These are phyloP conservation scores for Nasonia giraulti DNA, from an alignment of 1,140 invertebrate genomes.

Conservation along the genomic window DNA sequence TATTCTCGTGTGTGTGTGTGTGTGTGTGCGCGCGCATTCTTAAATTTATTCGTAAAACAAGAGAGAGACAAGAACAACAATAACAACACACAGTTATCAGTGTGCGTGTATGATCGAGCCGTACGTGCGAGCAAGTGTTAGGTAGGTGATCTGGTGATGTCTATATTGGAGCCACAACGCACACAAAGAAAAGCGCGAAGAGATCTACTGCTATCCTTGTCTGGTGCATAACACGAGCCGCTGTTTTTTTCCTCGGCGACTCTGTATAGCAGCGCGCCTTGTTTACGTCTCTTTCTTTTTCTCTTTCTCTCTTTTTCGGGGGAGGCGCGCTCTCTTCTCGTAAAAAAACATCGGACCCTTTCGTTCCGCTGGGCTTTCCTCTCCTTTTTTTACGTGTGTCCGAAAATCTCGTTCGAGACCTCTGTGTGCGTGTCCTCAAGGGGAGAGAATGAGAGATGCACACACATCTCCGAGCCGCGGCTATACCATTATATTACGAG, in stretches of 20 bases:
- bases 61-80: not conserved
- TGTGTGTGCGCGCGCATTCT: not conserved
- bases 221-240: not conserved
- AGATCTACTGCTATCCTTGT: not conserved
- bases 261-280: too few species aligned
- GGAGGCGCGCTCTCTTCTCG: not conserved
- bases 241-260: not conserved
- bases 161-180: not conserved
- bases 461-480: not conserved
- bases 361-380: not conserved
- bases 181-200: not conserved
- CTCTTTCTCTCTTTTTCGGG: too few species aligned
- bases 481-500: not conserved
- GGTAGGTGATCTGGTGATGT: not conserved
- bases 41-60: not conserved
- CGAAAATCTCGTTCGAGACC: not conserved
- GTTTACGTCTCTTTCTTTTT: not conserved
- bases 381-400: slow-evolving; percentile 2
- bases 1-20: not conserved
- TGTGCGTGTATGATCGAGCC: not conserved
- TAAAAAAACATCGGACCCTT: not conserved
- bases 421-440: not conserved
- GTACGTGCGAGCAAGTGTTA: not conserved
- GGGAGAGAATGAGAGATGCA: not conserved
- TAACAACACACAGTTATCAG: not conserved